These are phyloP conservation scores for Ophthalmolycus amberensis DNA, from an alignment of 2,113 vertebrate genomes.

Conservation along the genomic window DNA sequence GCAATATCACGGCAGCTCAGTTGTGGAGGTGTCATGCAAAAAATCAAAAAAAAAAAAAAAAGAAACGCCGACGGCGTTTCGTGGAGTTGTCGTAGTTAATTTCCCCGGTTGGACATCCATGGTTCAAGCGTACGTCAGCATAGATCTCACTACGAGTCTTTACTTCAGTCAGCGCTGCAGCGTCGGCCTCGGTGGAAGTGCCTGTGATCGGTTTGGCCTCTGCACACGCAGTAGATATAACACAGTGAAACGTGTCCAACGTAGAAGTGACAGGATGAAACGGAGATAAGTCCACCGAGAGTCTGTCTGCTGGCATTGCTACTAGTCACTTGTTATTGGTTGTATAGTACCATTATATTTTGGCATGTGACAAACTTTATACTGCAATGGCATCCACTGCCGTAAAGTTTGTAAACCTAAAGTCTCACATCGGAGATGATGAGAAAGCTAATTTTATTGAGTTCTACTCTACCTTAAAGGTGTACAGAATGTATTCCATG, in stretches of 20 bases:
- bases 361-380: conserved; percentile 50
- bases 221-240: conserved; percentile 57
- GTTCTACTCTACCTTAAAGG: conserved; percentile 52
- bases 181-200: conserved; percentile 53
- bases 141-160: conserved; percentile 64
- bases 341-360: conserved; percentile 53
- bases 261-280: conserved; percentile 27
- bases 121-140: conserved; percentile 71
- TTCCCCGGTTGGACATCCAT: conserved; percentile 61
- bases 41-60: conserved; percentile 57
- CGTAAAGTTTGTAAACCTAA: conserved; percentile 45
- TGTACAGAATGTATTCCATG: conserved; percentile 63
- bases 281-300: conserved; percentile 37
- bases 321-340: conserved; percentile 59
- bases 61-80: conserved; percentile 37
- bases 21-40: conserved; percentile 78
- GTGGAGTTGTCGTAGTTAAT: conserved; percentile 55
- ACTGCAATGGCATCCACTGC: conserved; percentile 44
- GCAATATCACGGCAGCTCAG: conserved; percentile 66
- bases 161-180: conserved; percentile 23
- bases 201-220: conserved; percentile 69
- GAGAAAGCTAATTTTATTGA: conserved; percentile 58
- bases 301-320: conserved; percentile 70
- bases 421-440: conserved; percentile 47
- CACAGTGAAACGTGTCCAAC: conserved; percentile 70